Evolutionary conservation across 2,888 invertebrate genomes (phyloP), one percentile per base, ranked within the genome.

Genomic region (Philereme vetulata): DNA sequence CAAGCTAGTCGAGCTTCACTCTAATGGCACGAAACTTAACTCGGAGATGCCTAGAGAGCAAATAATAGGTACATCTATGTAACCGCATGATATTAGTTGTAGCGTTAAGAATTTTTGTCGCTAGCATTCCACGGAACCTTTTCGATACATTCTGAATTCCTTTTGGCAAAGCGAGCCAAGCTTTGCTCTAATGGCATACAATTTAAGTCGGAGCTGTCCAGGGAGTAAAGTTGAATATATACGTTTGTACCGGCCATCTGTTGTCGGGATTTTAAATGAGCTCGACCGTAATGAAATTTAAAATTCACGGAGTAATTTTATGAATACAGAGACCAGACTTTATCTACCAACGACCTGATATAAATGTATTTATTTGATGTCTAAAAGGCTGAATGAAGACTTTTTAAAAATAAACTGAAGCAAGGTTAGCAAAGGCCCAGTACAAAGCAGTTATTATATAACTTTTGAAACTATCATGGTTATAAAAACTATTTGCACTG

Each of bases 141-240:
- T 42, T 35, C 47, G 21, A 52, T 48, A 52, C 36, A 48, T 58
- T 52, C 33, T 8, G n/a, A 52, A 58, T 58, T 48, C 44, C 6
- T 48, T 58, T 58, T 57, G 42, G 36, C 8, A 5, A 21, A 32
- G 43, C 58, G 32, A 35, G 8, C 36, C 57, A n/a, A 57, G 32
- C 11, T 33, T 36, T 4, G 40, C 21, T 53, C 8, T 54, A 60
- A 54, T 46, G 54, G 59, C 32, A 45, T 46, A 53, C 49, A 51
- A 48, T 48, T 51, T 46, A 8, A 56, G 36, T 51, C 43, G 42
- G 44, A 11, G 38, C 49, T 52, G 45, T 35, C 32, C 44, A 11
- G 58, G 52, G 52, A 58, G 33, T 40, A 51, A 57, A 53, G 58
- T 58, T 53, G 49, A 58, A 53, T 56, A 46, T 61, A 54, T 60